These are phyloP conservation scores for Lasioglossum leucozonium DNA, from an alignment of 2,888 invertebrate genomes.

Conservation along the genomic window DNA sequence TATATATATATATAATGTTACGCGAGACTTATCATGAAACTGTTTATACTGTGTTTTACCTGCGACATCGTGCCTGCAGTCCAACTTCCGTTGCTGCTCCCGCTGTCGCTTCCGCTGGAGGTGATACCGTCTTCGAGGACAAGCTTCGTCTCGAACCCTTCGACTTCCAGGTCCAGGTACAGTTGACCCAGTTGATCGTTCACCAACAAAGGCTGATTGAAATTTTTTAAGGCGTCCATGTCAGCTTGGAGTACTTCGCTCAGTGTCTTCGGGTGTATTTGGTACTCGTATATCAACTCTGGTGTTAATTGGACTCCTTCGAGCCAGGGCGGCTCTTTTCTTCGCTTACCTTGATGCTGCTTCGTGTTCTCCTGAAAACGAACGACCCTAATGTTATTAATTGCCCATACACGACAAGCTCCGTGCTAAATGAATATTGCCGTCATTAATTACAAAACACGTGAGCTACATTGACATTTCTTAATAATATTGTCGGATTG, in stretches of 20 bases:
- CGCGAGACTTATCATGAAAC: not conserved
- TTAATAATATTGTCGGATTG: not conserved
- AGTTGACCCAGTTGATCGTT: slow-evolving; percentile 90
- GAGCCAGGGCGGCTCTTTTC: slow-evolving; percentile 88
- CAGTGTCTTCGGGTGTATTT: slow-evolving; percentile 86
- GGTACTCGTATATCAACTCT: slow-evolving; percentile 90
- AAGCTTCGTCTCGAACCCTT: slow-evolving; percentile 86
- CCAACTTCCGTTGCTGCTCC: slow-evolving; percentile 81
- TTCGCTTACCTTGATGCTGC: slow-evolving; percentile 61
- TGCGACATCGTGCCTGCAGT: slow-evolving; percentile 70
- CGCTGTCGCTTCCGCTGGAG: slow-evolving; percentile 85
- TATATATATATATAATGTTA: not conserved
- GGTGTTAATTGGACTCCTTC: slow-evolving; percentile 88
- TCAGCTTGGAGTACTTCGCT: slow-evolving; percentile 88
- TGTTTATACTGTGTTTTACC: slow-evolving; percentile 74
- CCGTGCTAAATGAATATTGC: not conserved
- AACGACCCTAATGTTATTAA: not conserved
- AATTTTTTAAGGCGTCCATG: slow-evolving; percentile 85
- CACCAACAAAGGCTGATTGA: slow-evolving; percentile 88
- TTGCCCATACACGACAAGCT: not conserved
- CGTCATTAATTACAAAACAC: too few species aligned
- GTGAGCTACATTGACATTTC: not conserved
- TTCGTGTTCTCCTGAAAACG: slow-evolving; percentile 32
- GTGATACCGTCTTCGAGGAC: slow-evolving; percentile 88
- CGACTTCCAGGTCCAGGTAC: slow-evolving; percentile 89